Evolutionary conservation across 2,113 vertebrate species (phyloP), one percentile per base, ranked within the genome.

Genomic region (Salvelinus fontinalis): DNA sequence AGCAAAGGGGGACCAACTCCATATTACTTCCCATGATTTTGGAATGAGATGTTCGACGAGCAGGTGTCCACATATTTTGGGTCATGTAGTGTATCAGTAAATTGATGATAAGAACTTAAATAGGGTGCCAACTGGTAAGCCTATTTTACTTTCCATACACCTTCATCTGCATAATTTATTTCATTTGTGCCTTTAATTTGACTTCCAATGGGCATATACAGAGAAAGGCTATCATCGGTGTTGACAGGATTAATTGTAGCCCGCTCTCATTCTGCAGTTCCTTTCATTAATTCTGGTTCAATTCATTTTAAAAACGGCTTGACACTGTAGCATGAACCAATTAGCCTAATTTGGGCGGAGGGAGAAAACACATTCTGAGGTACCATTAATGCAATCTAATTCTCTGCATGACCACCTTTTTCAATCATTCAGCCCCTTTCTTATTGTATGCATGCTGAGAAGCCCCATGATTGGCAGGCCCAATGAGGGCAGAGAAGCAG

Each of bases 361-460:
- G 24, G 77, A 76, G 78, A 85, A 44, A 79, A 83, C 51, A 71
- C 59, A 88, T 86, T 77, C 65, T 81, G 60, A 75, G 81, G 64
- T 74, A 70, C 59, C 72, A 78, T 85, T 87, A 86, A 86, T 27
- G 83, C 70, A 81, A 86, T 70, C 80, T 88, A 88, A 88, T 85
- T 86, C 81, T 87, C 76, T 87, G 87, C 88, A 81, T 87, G 85
- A 86, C 62, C 69, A 81, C 78, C 76, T 83, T 82, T 83, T 84
- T 60, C 71, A 79, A 79, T 88, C 74, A 82, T 78, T 79, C 82
- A 85, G 71, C 78, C 82, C 74, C 51, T 69, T 44, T 73, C 77
- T 79, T 68, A 62, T 79, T 80, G 79, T 80, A n/a, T 5, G 68
- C 70, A 22, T 14, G 70, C 76, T 73, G 76, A 20, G 49, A 60